These are phyloP conservation scores for Coptotermes formosanus DNA, from an alignment of 1,140 invertebrate genomes.

Conservation along the genomic window DNA sequence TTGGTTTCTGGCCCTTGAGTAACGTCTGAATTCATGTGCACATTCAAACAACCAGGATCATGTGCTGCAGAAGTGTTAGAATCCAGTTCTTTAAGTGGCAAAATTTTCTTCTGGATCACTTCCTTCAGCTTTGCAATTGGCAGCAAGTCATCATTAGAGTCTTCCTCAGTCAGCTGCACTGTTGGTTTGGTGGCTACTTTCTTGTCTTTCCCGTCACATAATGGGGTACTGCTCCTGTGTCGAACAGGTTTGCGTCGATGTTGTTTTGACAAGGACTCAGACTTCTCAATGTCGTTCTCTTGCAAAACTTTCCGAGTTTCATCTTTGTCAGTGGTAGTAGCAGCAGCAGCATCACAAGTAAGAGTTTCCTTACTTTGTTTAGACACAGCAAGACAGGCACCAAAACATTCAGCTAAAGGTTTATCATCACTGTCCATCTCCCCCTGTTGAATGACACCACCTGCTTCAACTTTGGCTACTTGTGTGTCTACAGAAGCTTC, in stretches of 20 bases:
- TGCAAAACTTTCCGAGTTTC: not conserved
- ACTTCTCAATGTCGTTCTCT: not conserved
- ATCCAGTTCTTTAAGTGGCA: not conserved
- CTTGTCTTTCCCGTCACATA: not conserved
- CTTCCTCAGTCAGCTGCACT: not conserved
- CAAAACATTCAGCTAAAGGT: not conserved
- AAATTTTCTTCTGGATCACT: not conserved
- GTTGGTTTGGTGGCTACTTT: not conserved
- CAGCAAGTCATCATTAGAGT: not conserved
- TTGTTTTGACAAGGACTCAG: not conserved
- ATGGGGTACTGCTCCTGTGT: not conserved
- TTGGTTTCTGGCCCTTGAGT: not conserved
- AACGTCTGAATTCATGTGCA: not conserved
- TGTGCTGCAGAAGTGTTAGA: not conserved
- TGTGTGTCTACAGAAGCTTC: not conserved
- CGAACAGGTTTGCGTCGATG: not conserved
- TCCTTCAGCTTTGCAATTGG: conserved; percentile 6
- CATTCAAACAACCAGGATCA: not conserved
- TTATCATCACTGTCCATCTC: not conserved
- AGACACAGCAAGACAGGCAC: too few species aligned
- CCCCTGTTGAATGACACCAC: not conserved
- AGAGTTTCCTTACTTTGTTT: too few species aligned
- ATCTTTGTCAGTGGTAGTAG: not conserved
- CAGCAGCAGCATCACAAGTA: too few species aligned
- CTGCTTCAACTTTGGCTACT: not conserved